A percentile compares a stretch with the other conserved stretches of the same genome.
Conservation (phyloP, 2,113 vertebrate species). For the Gracilinanus agilis region DNA sequence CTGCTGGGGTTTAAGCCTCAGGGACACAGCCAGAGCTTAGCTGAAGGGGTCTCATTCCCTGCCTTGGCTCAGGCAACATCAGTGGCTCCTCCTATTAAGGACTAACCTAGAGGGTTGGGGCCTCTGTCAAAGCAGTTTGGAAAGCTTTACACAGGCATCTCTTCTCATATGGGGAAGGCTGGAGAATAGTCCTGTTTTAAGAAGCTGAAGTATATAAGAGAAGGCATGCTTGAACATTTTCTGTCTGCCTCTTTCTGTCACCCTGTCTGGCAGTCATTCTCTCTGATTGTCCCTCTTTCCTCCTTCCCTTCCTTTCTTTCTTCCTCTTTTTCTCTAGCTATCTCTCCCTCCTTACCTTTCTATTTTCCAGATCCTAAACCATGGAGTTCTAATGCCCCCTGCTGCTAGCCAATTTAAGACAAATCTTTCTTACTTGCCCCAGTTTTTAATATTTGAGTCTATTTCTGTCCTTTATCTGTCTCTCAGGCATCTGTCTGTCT, state of each 20-base stretch:
- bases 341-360: background rate
- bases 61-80: background rate
- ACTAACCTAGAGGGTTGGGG: background rate
- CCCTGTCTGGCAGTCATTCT: background rate
- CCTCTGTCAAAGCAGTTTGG: background rate
- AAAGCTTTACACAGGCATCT: background rate
- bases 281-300: background rate
- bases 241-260: background rate
- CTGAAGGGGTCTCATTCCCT: background rate
- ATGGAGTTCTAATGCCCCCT: conserved; percentile 1
- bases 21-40: background rate
- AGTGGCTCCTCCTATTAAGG: background rate
- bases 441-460: background rate
- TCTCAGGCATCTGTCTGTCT: background rate
- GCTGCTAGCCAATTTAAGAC: background rate
- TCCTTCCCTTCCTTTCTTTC: background rate
- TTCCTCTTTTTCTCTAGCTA: background rate
- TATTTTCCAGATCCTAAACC: background rate
- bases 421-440: background rate
- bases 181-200: background rate
- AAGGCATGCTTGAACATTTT: background rate
- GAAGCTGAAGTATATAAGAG: background rate
- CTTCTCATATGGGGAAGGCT: background rate
- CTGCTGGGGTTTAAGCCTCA: background rate
- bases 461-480: background rate